Evolutionary conservation across 2,113 vertebrate species (phyloP).

Genomic region (Cyprinus carpio): DNA sequence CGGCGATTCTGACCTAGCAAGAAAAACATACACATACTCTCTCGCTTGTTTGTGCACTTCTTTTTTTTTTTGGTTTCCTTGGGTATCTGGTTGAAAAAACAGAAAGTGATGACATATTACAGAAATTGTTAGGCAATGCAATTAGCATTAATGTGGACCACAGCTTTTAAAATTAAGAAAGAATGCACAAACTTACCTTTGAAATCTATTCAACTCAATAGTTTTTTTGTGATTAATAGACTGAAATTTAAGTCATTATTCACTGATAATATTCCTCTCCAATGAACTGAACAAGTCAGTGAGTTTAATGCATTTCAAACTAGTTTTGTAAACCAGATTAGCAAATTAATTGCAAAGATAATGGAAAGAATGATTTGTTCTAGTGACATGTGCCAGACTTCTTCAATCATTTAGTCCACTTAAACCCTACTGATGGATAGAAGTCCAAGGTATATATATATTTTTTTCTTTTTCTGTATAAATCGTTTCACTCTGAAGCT

Average conservation of each 20-base stretch:
- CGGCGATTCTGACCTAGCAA: constrained; percentile 23
- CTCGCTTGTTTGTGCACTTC: not conserved
- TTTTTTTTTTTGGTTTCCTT: constrained; percentile 10
- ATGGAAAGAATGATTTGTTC: not conserved
- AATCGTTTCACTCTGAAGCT: not conserved
- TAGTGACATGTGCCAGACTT: not conserved
- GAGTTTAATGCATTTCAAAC: not conserved
- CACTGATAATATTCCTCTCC: not conserved
- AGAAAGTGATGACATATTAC: not conserved
- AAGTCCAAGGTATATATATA: not conserved
- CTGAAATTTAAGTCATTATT: not conserved
- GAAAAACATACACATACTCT: constrained; percentile 6
- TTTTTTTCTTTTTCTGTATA: not conserved
- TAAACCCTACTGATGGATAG: not conserved
- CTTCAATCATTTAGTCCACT: not conserved
- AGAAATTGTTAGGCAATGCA: not conserved
- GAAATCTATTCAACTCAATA: not conserved
- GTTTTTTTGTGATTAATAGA: not conserved
- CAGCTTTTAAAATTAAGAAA: not conserved
- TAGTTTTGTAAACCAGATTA: too few relatives aligned
- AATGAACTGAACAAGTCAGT: not conserved
- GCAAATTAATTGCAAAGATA: too few relatives aligned
- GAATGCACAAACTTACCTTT: not conserved
- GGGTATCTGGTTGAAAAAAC: not conserved
- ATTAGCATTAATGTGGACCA: not conserved